These are phyloP conservation scores for Oxycera nigricornis DNA, from an alignment of 2,888 invertebrate genomes.

Conservation along the genomic window DNA sequence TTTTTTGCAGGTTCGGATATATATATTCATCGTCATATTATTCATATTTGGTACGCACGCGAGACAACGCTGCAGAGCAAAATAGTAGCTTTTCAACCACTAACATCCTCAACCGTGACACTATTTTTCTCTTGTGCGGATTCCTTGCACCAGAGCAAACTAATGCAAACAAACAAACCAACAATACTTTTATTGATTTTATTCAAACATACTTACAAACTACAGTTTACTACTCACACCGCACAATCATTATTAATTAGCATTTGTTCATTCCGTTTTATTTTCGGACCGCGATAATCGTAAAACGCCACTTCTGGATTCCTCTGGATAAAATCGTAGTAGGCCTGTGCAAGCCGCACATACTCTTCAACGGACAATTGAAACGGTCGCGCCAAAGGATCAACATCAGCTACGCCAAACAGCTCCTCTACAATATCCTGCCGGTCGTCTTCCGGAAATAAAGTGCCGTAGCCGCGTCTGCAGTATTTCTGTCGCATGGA, in stretches of 20 bases:
- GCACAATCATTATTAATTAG: neutral
- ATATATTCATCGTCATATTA: no score
- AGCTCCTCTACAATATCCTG: slow-evolving; percentile 72
- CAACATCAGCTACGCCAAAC: slow-evolving; percentile 74
- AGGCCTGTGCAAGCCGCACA: slow-evolving; percentile 77
- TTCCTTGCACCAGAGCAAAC: no score
- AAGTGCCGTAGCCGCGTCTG: slow-evolving; percentile 70
- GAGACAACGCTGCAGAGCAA: no score
- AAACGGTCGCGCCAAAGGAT: slow-evolving; percentile 73
- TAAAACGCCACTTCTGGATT: slow-evolving; percentile 72
- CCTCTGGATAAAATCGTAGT: slow-evolving; percentile 73
- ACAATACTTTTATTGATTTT: slow-evolving; percentile 1
- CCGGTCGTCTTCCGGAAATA: slow-evolving; percentile 77
- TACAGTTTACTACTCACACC: slow-evolving; percentile 15
- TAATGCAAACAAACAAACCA: no score
- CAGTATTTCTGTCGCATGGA: slow-evolving; percentile 87
- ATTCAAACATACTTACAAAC: slow-evolving; percentile 18
- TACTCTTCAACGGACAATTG: slow-evolving; percentile 82
- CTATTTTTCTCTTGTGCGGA: no score
- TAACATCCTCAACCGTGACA: no score
- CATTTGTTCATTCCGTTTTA: neutral
- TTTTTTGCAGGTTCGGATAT: no score
- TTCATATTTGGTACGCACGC: no score
- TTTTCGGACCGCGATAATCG: slow-evolving; percentile 70
- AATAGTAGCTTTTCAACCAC: no score